Base-by-base conservation (phyloP, 2,113 vertebrate genomes). In the Notiomystis cincta region DNA sequence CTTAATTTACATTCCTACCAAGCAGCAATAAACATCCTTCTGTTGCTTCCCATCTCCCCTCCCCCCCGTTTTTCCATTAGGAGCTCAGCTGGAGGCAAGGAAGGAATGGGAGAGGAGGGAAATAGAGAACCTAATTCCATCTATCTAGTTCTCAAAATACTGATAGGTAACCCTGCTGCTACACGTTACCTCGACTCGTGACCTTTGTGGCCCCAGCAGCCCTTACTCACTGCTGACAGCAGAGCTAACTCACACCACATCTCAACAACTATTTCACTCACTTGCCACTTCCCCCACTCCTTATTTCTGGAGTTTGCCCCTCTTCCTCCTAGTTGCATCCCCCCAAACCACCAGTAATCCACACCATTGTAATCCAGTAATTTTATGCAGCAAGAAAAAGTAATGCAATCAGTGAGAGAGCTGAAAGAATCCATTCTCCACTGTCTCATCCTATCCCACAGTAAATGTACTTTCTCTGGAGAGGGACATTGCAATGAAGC, bases 1-100 rank as follows among this genome's bases (percentile, higher is more conserved):
- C 38, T 86, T 92, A 88, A 90, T 97, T 97, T 92, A 73, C 44
- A 93, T 92, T 92, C 90, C 79, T 88, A 62, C 42, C 42, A 62
- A 89, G 90, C 58, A 81, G 62, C 66, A 89, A 90, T 76, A 93
- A 94, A 86, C 69, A 92, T 73, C 71, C 86, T 89, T 54, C 54
- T 95, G 79, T 72, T 92, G 62, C 47, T 90, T 94, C 82, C 75
- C 51, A 38, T 83, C 80, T 82, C 80, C 54, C 71, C 30, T 90
- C 37, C 79, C 64, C 54, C 17, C 57, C 92, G 47, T 25, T 47
- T 66, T 95, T 86, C 82, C 54, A 73, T 92, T 81, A 90, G 38
- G 51, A 90, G 54, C 88, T 89, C 89, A 92, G 89, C 76, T 90
- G 89, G 91, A 90, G 71, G 67, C 82, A 93, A 87, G 62, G 84